Evolutionary conservation across 1,140 invertebrate species (phyloP).

Genomic region (Drosophila pallidifrons): DNA sequence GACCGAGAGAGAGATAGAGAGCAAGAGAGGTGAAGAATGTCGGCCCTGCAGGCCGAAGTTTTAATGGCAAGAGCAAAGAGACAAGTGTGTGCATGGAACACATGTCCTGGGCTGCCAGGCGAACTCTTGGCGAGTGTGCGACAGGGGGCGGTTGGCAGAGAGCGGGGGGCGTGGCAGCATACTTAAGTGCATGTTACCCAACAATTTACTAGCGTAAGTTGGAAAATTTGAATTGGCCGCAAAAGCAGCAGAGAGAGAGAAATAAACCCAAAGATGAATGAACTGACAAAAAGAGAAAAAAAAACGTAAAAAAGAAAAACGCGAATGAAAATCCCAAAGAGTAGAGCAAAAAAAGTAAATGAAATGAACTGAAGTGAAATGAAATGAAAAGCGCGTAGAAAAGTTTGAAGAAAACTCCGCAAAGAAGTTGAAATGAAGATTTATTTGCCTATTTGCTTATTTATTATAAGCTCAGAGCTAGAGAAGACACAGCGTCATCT

Average conservation of each 20-base stretch:
- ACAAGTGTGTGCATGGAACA: slow-evolving; percentile 66
- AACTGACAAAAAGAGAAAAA: slow-evolving; percentile 21
- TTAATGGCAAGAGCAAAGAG: slow-evolving; percentile 81
- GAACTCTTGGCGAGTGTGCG: slow-evolving; percentile 32
- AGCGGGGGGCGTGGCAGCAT: slow-evolving; percentile 25
- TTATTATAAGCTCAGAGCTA: slow-evolving; percentile 72
- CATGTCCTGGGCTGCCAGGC: slow-evolving; percentile 54
- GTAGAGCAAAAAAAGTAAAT: slow-evolving; percentile 1
- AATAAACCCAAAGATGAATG: slow-evolving; percentile 25
- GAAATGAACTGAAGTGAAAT: neutral
- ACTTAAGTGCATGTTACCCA: slow-evolving; percentile 82
- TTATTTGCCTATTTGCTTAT: slow-evolving; percentile 82
- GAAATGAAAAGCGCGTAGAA: neutral
- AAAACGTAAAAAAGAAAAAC: slow-evolving; percentile 1
- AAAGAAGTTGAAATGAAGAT: slow-evolving; percentile 80
- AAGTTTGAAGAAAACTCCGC: slow-evolving; percentile 56
- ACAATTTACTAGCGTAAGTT: slow-evolving; percentile 82
- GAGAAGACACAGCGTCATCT: neutral
- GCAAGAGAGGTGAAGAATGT: neutral
- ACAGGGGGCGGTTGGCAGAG: neutral
- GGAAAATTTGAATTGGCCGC: slow-evolving; percentile 74
- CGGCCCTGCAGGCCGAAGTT: slow-evolving; percentile 72
- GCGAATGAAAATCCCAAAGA: neutral
- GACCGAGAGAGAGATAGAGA: neutral
- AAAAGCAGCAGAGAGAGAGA: neutral